A percentile compares a stretch with the other conserved stretches of the same genome.
phyloP scores from a whole-genome alignment of 2,888 invertebrate genomes.

The Diplolepis rosae region DNA sequence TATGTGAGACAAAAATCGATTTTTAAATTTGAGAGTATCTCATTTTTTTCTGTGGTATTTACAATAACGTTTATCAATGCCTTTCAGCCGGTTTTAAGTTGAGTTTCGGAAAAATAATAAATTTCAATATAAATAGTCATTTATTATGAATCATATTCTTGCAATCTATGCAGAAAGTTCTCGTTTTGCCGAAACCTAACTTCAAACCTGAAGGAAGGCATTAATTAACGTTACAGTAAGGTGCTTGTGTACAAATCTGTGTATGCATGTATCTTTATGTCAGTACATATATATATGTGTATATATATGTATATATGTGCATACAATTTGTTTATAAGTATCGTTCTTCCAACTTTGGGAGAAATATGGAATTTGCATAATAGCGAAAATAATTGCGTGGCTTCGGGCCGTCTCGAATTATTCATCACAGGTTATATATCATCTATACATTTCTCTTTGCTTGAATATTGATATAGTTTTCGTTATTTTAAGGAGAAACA shows the following conservation, averaged over 20 bases:
- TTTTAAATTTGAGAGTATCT: conserved; percentile 17
- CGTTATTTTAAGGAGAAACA: background rate
- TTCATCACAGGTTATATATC: conserved; percentile 18
- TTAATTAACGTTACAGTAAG: no score
- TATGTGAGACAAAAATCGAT: conserved; percentile 27
- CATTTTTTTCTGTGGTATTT: conserved; percentile 6
- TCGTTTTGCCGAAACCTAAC: no score
- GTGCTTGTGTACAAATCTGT: conserved; percentile 11
- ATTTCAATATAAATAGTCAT: no score
- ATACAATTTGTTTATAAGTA: background rate
- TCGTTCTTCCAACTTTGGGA: background rate
- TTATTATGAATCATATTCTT: no score
- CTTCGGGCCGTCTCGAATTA: conserved; percentile 7
- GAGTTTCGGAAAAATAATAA: no score
- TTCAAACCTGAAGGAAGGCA: no score
- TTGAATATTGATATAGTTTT: background rate
- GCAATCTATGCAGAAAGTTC: no score
- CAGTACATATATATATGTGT: conserved; percentile 11
- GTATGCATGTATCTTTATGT: background rate
- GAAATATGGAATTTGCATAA: conserved; percentile 6
- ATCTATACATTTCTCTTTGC: background rate
- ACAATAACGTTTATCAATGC: no score
- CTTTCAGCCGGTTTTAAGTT: no score
- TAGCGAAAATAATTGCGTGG: conserved; percentile 13
- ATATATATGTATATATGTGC: conserved; percentile 15